These are phyloP conservation scores for Pristionchus japonicus DNA, from an alignment of 2,888 invertebrate genomes.

Conservation along the genomic window DNA sequence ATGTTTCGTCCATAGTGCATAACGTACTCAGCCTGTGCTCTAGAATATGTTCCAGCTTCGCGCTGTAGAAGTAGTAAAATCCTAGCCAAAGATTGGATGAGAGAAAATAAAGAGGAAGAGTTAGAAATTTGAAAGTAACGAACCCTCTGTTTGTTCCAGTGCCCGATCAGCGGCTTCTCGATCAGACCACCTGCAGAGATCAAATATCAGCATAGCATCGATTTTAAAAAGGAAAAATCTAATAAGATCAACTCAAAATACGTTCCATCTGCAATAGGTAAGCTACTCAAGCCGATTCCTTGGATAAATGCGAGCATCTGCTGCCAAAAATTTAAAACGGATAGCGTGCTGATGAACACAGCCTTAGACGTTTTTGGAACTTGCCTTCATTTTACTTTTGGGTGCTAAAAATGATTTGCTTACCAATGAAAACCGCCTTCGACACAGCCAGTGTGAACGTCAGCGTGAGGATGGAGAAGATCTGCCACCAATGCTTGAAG, in stretches of 20 bases:
- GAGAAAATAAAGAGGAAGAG: neutral
- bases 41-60: no score
- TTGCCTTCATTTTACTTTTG: no score
- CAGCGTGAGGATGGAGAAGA: slow-evolving; percentile 16
- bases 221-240: neutral
- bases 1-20: no score
- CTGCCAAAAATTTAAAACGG: neutral
- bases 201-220: neutral
- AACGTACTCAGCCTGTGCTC: no score
- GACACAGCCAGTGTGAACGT: neutral
- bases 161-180: slow-evolving; percentile 15
- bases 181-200: slow-evolving; percentile 1
- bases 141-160: slow-evolving; percentile 9
- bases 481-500: slow-evolving; percentile 26
- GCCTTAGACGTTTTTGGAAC: no score
- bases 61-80: no score
- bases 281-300: neutral
- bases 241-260: neutral
- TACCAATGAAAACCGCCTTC: slow-evolving; percentile 1
- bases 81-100: no score
- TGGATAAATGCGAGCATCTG: neutral
- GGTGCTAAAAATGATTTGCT: neutral
- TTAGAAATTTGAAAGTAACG: neutral
- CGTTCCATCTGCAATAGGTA: neutral
- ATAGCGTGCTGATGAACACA: neutral